Conservation (phyloP, 2,113 vertebrate genomes). For the Ictalurus furcatus region DNA sequence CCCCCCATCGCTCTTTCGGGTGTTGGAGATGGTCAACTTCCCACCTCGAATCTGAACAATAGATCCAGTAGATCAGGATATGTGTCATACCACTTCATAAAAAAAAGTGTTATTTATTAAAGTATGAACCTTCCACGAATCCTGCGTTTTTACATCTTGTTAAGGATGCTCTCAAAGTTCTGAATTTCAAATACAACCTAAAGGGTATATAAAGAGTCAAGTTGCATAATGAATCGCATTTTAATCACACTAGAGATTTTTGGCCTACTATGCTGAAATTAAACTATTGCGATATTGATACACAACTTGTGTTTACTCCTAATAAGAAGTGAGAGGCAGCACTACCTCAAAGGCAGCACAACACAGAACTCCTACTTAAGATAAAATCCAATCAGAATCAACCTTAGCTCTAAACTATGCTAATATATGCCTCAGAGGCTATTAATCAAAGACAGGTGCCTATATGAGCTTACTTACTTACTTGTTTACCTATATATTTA, state of each 20-base stretch:
- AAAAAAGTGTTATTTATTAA: background rate
- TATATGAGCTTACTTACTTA: background rate
- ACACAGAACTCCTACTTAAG: background rate
- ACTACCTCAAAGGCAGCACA: background rate
- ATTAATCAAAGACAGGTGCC: background rate
- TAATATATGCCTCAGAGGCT: background rate
- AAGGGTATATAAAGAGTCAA: background rate
- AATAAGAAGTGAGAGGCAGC: background rate
- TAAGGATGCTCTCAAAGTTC: slow-evolving; percentile 92
- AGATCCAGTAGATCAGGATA: background rate
- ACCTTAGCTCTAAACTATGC: background rate
- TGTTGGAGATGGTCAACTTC: slow-evolving; percentile 98
- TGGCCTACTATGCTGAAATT: background rate
- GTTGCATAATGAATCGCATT: background rate
- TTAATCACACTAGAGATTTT: background rate
- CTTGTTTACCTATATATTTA: background rate
- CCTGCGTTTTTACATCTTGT: slow-evolving; percentile 57
- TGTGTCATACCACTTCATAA: background rate
- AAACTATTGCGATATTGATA: background rate
- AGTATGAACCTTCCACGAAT: background rate
- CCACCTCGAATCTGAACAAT: slow-evolving; percentile 88
- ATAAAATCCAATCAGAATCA: background rate
- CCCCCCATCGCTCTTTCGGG: slow-evolving; percentile 90
- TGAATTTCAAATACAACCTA: slow-evolving; percentile 72
- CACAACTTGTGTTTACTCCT: background rate